These are phyloP conservation scores for Ispidina picta DNA, from an alignment of 2,797 vertebrate species.

Conservation along the genomic window DNA sequence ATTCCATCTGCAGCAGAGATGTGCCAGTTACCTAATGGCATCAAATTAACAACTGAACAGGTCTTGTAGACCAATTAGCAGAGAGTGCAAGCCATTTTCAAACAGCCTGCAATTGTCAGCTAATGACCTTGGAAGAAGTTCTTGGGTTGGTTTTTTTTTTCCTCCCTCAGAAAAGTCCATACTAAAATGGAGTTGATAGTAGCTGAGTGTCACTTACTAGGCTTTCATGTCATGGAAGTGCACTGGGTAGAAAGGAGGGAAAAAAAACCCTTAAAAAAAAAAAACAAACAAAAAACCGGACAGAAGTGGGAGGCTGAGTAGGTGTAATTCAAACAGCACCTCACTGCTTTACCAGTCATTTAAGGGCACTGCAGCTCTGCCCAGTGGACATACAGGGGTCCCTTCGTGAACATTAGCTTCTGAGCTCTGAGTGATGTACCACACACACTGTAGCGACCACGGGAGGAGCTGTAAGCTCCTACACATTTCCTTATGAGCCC, in stretches of 20 bases:
- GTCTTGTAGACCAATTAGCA: conserved; percentile 59
- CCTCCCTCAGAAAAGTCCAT: not conserved
- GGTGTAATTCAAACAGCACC: conserved; percentile 17
- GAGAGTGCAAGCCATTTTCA: conserved; percentile 50
- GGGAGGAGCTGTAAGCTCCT: not conserved
- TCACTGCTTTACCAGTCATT: not conserved
- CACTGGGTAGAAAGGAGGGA: not conserved
- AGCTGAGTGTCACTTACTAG: conserved; percentile 24
- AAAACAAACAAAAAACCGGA: too few species aligned
- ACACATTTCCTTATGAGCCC: not conserved
- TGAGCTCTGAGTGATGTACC: not conserved
- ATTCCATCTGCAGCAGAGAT: conserved; percentile 20
- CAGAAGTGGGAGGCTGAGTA: not conserved
- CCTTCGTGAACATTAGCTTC: not conserved
- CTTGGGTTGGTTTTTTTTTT: not conserved
- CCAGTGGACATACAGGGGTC: not conserved
- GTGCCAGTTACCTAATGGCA: conserved; percentile 57
- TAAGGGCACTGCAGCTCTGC: not conserved
- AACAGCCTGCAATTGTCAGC: conserved; percentile 51
- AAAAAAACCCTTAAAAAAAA: not conserved
- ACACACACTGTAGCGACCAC: rapidly evolving
- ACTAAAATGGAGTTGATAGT: conserved; percentile 33
- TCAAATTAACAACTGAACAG: conserved; percentile 70
- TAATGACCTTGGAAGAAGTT: conserved; percentile 47
- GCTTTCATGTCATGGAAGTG: conserved; percentile 6